Base-by-base conservation (phyloP, 2,797 vertebrate species). In the Acanthurus lineatus region DNA sequence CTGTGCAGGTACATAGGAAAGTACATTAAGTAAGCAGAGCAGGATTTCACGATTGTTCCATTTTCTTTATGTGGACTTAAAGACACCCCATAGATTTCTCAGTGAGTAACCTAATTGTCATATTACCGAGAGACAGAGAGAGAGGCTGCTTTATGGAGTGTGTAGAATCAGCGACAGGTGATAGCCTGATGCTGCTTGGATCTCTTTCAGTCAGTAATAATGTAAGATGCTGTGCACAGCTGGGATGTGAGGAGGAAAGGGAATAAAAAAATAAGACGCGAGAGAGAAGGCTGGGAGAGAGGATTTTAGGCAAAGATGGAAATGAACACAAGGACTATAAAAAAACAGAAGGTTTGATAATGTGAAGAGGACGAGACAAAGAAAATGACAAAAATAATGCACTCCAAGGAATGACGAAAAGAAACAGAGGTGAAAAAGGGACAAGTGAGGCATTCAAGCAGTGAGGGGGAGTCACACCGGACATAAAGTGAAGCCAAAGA, bases 401-500 rank as follows among this genome's bases (percentile, higher is more conserved):
- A 79, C 69, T 57, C 32, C 6, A 54, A 78, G 80, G 82, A 84
- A 68, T 3, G 11, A 77, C 62, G 76, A 81, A 85, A 73, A 80
- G 44, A 83, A 85, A 57, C 76, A 86, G 77, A 89, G 81, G 86
- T 80, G 45, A 81, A 86, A 80, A 66, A 83, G 76, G 85, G 76
- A 84, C 75, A 91, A 87, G 82, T 42, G 61, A 90, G 54, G 81
- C 81, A 87, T 86, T 90, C 59, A 84, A 82, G 81, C 25, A 38
- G 68, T 77, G 70, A 71, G 58, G 62, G 77, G 71, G 83, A 91
- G 85, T 85, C 79, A 84, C 54, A 79, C n/a, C 58, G 73, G 88
- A 92, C 85, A 85, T 86, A 83, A 76, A 89, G 62, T 9, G 51
- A 90, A 84, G 91, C 92, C 90, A 89, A 91, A 89, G 88, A 92